Conservation (phyloP, 2,113 vertebrate species). For the Hippocampus zosterae region DNA sequence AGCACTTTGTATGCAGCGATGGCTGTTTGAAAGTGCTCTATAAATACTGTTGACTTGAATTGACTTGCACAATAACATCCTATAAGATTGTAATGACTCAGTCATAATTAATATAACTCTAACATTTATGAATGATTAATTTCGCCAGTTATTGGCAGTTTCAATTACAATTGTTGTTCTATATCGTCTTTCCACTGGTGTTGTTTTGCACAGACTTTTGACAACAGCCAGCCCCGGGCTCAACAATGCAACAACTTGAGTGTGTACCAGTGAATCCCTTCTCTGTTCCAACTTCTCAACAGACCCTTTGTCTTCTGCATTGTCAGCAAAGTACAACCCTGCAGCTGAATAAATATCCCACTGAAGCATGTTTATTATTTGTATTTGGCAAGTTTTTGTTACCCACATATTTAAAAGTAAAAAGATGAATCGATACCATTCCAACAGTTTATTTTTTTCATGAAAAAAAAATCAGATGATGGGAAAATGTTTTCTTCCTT, state of each 20-base stretch:
- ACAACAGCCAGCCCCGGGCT: slow-evolving; percentile 21
- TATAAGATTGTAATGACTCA: background rate
- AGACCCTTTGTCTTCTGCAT: slow-evolving; percentile 42
- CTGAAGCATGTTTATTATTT: background rate
- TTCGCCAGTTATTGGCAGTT: background rate
- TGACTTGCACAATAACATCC: background rate
- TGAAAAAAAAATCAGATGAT: too few relatives aligned
- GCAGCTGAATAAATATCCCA: slow-evolving; percentile 20
- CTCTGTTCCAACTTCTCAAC: slow-evolving; percentile 45
- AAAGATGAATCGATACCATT: background rate
- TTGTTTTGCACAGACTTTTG: slow-evolving; percentile 28
- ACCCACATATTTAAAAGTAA: background rate
- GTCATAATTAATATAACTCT: background rate
- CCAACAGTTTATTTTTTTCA: too few relatives aligned
- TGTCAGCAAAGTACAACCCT: slow-evolving; percentile 25
- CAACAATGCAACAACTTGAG: slow-evolving; percentile 20
- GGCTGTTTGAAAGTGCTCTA: too few relatives aligned
- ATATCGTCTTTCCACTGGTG: background rate
- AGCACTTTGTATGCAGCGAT: too few relatives aligned
- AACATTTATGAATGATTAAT: background rate
- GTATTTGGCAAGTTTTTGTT: background rate
- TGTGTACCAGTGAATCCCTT: slow-evolving; percentile 30
- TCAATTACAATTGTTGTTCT: background rate
- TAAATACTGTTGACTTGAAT: too few relatives aligned
- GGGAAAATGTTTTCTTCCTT: too few relatives aligned